These are phyloP conservation scores for Polylopha cassiicola DNA, from an alignment of 2,888 invertebrate genomes.

Conservation along the genomic window DNA sequence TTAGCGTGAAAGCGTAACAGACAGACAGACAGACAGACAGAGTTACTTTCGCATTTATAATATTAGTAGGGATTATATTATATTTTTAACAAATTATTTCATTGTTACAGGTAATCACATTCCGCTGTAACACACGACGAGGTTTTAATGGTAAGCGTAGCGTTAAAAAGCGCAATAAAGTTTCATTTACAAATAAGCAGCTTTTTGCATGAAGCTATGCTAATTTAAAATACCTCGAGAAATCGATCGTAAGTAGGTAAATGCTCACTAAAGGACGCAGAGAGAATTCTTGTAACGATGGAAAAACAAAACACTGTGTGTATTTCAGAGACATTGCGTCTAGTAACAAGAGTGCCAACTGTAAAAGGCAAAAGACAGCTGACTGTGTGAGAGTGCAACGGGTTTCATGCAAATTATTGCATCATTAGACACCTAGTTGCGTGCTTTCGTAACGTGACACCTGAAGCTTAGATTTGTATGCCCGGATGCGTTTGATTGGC, in stretches of 20 bases:
- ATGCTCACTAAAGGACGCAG: constrained; percentile 24
- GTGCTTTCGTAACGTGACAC: constrained; percentile 39
- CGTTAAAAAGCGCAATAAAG: too few relatives aligned
- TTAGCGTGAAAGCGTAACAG: too few relatives aligned
- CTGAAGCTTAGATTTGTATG: constrained; percentile 43
- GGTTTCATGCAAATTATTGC: constrained; percentile 71
- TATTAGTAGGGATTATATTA: too few relatives aligned
- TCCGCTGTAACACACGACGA: constrained; percentile 41
- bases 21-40: too few relatives aligned
- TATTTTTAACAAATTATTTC: constrained; percentile 24
- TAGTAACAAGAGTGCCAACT: constrained; percentile 53
- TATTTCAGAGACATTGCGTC: constrained; percentile 34
- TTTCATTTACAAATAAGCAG: too few relatives aligned
- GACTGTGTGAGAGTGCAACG: constrained; percentile 71
- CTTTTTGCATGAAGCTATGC: too few relatives aligned
- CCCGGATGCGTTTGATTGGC: constrained; percentile 68
- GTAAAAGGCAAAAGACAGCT: constrained; percentile 55
- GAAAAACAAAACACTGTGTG: constrained; percentile 27
- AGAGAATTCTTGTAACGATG: constrained; percentile 21
- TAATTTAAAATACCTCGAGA: constrained; percentile 10
- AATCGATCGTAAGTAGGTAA: too few relatives aligned
- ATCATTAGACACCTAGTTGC: constrained; percentile 72
- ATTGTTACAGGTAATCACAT: constrained; percentile 60
- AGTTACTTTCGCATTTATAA: too few relatives aligned
- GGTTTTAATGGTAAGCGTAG: constrained; percentile 55